Base-by-base conservation (phyloP, 1,140 invertebrate genomes). In the Aphelenchoides avenae region DNA sequence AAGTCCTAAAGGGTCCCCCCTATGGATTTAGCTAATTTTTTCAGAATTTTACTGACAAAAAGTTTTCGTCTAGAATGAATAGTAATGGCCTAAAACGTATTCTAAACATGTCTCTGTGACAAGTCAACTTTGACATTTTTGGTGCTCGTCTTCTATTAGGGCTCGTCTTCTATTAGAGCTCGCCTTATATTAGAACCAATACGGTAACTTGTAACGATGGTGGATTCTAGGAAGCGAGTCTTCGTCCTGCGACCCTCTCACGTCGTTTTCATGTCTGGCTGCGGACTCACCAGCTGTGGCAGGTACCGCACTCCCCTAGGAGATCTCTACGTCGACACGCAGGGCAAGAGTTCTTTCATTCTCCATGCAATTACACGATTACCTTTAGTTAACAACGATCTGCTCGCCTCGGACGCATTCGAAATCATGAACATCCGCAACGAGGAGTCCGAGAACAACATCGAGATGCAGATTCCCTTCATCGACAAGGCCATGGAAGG, bases 391-490 rank as follows among this genome's bases (percentile, higher is more conserved):
- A 83, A 83, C 74, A 78, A 80, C 54, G 82, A 85, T 61, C 68
- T 86, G 31, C 76, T 78, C 59, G 68, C 77, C 50, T 31, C 56
- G 2, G 86, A 87, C 9, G 83, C 87, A 61, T 99, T 98, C 81
- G 88, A 94, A 72, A 85, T 85, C 81, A 96, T 98, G 91, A 73
- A 68, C 52, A 36, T 75, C 20, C 58, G 69, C 39, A 80, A 78
- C 52, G 82, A 82, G 71, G 80, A 82, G 75, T 77, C 78, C 59
- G 81, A 83, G 67, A 81, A 83, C 77, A 93, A 89, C 69, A 90
- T 98, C 68, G 94, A 98, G 81, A 96, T 98, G 93, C 93, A 97
- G 79, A 82, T 98, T 63, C 93, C 94, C 29, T 98, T 90, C 78
- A 87, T 98, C 73, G 92, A 93, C 49, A 97, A 96, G 85, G 87